Evolutionary conservation across 2,113 vertebrate genomes (phyloP).

Genomic region (Ammospiza caudacuta): DNA sequence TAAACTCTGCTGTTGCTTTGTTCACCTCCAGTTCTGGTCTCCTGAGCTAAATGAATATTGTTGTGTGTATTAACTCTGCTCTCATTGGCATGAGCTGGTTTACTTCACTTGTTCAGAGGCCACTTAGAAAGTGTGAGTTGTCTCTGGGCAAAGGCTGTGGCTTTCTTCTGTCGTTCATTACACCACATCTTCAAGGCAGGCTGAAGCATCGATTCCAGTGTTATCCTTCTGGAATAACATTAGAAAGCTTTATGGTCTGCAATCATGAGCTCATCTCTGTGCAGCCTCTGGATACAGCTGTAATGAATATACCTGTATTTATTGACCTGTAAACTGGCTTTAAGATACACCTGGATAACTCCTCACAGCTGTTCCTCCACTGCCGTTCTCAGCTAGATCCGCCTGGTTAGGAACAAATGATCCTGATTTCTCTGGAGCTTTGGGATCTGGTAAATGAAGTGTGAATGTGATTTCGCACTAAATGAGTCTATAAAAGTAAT

Average conservation of each 20-base stretch:
- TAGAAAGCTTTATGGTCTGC: neutral
- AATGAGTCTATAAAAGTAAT: neutral
- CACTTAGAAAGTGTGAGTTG: neutral
- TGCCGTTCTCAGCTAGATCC: neutral
- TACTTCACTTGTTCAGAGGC: neutral
- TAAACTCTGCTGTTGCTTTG: neutral
- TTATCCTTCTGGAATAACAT: neutral
- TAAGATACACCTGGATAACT: neutral
- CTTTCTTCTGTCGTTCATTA: neutral
- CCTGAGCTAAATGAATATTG: neutral
- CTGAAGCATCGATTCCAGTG: neutral
- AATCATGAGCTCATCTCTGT: neutral
- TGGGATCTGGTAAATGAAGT: neutral
- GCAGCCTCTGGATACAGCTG: neutral
- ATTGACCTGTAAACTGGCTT: neutral
- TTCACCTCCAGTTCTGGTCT: neutral
- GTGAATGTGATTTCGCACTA: neutral
- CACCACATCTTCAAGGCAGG: neutral
- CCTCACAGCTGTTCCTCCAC: neutral
- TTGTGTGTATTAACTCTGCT: neutral
- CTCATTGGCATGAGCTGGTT: neutral
- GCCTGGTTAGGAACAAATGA: neutral
- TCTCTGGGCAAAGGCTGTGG: neutral
- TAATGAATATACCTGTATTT: neutral
- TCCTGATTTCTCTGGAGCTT: neutral